phyloP scores from a whole-genome alignment of 2,113 vertebrate genomes.

The Collichthys lucidus region DNA sequence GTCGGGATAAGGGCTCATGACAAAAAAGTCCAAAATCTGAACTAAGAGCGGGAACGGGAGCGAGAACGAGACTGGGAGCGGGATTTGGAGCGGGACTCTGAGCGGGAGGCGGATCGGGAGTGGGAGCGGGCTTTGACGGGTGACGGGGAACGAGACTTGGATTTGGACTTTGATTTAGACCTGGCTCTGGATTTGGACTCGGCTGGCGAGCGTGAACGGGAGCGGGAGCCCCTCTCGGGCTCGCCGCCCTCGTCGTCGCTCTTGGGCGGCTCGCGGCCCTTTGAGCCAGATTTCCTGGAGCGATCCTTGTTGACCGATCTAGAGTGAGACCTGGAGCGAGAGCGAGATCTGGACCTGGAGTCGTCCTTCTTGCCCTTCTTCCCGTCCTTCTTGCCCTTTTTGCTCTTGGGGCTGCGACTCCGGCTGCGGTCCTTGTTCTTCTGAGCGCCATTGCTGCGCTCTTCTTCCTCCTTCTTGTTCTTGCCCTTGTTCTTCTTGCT shows the following conservation, averaged over 20 bases:
- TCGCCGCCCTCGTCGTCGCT: conserved; percentile 70
- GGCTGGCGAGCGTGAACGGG: conserved; percentile 68
- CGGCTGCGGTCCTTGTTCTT: conserved; percentile 84
- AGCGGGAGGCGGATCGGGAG: conserved; percentile 68
- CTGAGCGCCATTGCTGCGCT: conserved; percentile 73
- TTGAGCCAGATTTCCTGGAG: conserved; percentile 78
- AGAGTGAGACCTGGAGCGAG: conserved; percentile 87
- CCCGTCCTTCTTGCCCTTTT: conserved; percentile 88
- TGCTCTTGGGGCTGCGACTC: conserved; percentile 88
- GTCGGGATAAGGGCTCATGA: conserved; percentile 17
- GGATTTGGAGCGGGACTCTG: conserved; percentile 70
- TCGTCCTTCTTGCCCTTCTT: conserved; percentile 85
- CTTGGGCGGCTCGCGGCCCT: conserved; percentile 70
- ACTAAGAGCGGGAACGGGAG: conserved; percentile 75
- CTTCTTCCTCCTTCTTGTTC: conserved; percentile 82
- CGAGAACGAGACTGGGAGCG: conserved; percentile 69
- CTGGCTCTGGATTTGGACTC: conserved; percentile 67
- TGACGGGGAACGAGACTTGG: conserved; percentile 69
- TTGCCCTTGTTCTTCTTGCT: conserved; percentile 83
- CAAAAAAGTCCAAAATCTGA: conserved; percentile 60
- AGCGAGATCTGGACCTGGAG: conserved; percentile 82
- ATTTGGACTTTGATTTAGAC: conserved; percentile 73
- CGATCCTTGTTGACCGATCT: conserved; percentile 72
- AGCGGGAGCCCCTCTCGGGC: conserved; percentile 68
- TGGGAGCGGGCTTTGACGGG: conserved; percentile 65